Evolutionary conservation across 2,888 invertebrate species (phyloP), one percentile per base, ranked within the genome.

Genomic region (Eurytoma californica): DNA sequence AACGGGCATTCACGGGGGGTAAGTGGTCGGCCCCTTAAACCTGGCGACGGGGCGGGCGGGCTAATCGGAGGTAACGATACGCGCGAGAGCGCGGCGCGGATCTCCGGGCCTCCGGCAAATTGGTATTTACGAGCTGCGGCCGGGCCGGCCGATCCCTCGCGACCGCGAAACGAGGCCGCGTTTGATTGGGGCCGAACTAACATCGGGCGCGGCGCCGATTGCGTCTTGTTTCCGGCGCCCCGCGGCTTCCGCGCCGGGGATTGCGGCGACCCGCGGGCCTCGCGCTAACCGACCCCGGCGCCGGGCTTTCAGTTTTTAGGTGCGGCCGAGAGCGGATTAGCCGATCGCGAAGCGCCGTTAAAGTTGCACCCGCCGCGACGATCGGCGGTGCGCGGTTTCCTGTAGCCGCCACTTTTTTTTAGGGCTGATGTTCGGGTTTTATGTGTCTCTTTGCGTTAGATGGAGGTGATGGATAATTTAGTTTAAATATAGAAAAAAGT

Each of bases 31-130:
- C 39, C 39, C 4, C 39, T 39, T 39, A 39, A 39, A 39, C 39
- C 39, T 39, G 39, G 39, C 39, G 39, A 39, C 39, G 4, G 39
- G 18, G 20, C 65, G 16, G 20, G 3, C 18, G 20, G 18, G 18
- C 67, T 85, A 85, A 85, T 85, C 82, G 84, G 81, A 83, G 84
- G 82, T 85, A 85, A 85, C 85, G 85, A 83, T 83, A 75, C 82
- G 82, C 81, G 82, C 24, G 24, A 24, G 24, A 24, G 24, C 82
- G 82, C 81, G 82, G 24, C 24, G 24, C 82, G 78, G 68, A n/a
- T 24, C 72, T 51, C 24, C 9, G 20, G 51, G 12, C 61, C 16
- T 77, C 77, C 57, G 58, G 79, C 80, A 83, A 83, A 85, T 85
- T 84, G 84, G 84, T 86, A 85, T 85, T 86, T 85, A 85, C 82